phyloP scores from a whole-genome alignment of 2,797 vertebrate species.

The Hozukius guyotensis region DNA sequence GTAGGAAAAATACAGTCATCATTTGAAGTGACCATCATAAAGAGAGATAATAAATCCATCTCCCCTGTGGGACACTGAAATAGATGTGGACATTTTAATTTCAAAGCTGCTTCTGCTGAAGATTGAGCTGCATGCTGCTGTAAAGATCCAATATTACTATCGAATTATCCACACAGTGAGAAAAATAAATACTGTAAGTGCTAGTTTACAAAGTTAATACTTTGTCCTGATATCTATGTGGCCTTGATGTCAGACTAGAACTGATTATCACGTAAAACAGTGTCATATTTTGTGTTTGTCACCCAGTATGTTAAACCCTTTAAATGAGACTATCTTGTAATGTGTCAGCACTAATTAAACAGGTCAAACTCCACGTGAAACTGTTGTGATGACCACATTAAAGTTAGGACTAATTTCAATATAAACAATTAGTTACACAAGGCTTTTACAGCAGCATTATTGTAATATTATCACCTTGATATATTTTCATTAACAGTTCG shows the following conservation, averaged over 20 bases:
- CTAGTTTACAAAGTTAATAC: conserved; percentile 7
- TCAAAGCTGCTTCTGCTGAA: conserved; percentile 19
- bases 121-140: conserved; percentile 14
- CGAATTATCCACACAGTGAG: neutral
- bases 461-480: neutral
- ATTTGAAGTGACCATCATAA: conserved; percentile 29
- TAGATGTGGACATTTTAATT: conserved; percentile 30
- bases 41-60: neutral
- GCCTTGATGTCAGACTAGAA: conserved; percentile 11
- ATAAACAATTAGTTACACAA: neutral
- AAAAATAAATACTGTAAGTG: conserved; percentile 4
- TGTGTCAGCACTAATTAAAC: conserved; percentile 25
- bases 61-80: neutral
- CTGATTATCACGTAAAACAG: conserved; percentile 4
- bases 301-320: neutral
- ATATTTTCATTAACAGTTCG: conserved; percentile 21
- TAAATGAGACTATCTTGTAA: conserved; percentile 7
- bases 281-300: neutral
- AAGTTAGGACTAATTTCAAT: neutral
- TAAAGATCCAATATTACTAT: neutral
- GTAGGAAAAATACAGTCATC: neutral
- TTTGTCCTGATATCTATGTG: neutral
- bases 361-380: conserved; percentile 6
- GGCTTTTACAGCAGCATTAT: neutral
- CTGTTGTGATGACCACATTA: conserved; percentile 11